A percentile compares a stretch with the other conserved stretches of the same genome.
Evolutionary conservation across 2,113 vertebrate species (phyloP).

Genomic region (Channa argus): DNA sequence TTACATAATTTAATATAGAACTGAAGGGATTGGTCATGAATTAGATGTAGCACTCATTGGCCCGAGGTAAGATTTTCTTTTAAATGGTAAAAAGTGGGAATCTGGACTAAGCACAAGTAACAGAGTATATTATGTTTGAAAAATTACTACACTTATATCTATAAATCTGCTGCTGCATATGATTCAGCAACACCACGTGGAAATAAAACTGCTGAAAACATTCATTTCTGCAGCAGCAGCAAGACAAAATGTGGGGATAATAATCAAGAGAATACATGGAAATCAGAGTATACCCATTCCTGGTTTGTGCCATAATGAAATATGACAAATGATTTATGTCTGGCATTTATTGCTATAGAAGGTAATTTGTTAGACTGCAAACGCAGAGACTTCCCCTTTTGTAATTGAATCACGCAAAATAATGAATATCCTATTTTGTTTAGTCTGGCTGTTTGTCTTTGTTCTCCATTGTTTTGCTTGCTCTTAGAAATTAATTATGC

Average conservation of each 20-base stretch:
- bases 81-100: background rate
- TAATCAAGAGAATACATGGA: conserved; percentile 40
- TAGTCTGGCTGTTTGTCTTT: conserved; percentile 69
- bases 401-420: conserved; percentile 79
- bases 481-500: conserved; percentile 48
- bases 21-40: no score
- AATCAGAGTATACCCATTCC: conserved; percentile 64
- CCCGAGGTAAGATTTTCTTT: background rate
- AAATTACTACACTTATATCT: no score
- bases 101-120: no score
- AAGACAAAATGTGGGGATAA: conserved; percentile 15
- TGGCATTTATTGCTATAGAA: conserved; percentile 71
- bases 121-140: background rate
- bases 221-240: background rate
- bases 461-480: conserved; percentile 67
- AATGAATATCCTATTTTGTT: conserved; percentile 76
- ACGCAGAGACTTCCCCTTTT: conserved; percentile 63
- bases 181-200: background rate
- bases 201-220: background rate
- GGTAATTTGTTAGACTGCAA: conserved; percentile 75
- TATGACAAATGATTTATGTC: conserved; percentile 79
- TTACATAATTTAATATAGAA: no score
- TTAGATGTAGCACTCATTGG: background rate
- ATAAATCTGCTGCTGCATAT: background rate
- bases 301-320: conserved; percentile 69